phyloP scores from a whole-genome alignment of 2,888 invertebrate genomes.

The Torymus tubicola region DNA sequence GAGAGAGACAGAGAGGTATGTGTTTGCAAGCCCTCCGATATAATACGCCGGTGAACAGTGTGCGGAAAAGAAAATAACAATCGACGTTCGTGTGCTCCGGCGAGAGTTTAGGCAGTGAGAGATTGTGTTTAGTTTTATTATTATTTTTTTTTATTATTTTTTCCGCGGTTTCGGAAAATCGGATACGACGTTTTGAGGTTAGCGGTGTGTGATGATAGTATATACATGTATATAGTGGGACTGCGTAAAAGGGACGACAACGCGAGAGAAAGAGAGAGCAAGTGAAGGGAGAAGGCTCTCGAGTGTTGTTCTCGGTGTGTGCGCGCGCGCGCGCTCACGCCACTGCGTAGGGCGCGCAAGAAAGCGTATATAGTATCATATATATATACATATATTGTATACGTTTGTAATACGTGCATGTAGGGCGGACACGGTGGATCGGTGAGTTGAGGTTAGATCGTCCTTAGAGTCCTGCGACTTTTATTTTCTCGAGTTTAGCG shows the following conservation, averaged over 20 bases:
- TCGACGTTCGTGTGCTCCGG: no score
- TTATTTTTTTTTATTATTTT: no score
- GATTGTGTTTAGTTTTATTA: no score
- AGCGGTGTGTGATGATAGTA: no score
- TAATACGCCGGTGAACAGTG: no score
- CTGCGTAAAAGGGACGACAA: background rate
- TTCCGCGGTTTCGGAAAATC: no score
- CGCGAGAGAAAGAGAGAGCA: background rate
- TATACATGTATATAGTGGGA: no score
- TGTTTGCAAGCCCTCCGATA: no score
- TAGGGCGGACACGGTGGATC: background rate
- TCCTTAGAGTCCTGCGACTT: slow-evolving; percentile 15
- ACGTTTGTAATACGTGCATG: slow-evolving; percentile 3
- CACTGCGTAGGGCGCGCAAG: background rate
- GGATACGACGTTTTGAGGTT: no score
- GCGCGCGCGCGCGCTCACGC: background rate
- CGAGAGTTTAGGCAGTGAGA: no score
- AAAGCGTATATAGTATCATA: background rate
- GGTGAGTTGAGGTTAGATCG: slow-evolving; percentile 45
- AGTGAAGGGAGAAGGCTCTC: background rate
- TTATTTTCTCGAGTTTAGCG: background rate
- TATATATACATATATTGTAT: slow-evolving; percentile 1
- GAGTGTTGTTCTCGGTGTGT: background rate
- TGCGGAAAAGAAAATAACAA: no score
- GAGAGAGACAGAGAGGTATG: background rate